A percentile compares a stretch with the other conserved stretches of the same genome.
Evolutionary conservation across 2,797 vertebrate species (phyloP).

Genomic region (Spinibarbus caldwelli): DNA sequence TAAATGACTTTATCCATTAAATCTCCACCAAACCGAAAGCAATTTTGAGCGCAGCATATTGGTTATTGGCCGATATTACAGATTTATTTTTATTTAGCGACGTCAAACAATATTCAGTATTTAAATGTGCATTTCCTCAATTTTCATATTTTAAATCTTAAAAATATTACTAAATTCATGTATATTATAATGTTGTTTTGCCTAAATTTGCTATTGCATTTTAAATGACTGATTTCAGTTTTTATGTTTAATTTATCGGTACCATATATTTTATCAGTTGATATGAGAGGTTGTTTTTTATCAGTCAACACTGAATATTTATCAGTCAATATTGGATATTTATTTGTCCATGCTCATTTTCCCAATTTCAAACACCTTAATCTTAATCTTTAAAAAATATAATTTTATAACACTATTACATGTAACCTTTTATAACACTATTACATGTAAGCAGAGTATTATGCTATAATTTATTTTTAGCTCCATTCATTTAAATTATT

Average conservation of each 20-base stretch:
- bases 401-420: neutral
- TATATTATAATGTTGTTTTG: neutral
- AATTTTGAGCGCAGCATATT: neutral
- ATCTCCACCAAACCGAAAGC: too few species aligned
- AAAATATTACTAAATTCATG: neutral
- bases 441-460: neutral
- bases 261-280: neutral
- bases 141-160: neutral
- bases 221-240: neutral
- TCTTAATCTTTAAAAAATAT: too few species aligned
- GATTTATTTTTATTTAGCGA: neutral
- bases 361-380: too few species aligned
- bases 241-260: neutral
- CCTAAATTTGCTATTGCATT: neutral
- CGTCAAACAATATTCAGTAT: neutral
- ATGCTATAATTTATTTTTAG: neutral
- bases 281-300: neutral
- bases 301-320: neutral
- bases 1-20: neutral
- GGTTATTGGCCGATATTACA: neutral
- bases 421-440: neutral
- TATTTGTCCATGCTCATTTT: neutral
- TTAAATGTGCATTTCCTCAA: neutral
- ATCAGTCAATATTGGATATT: neutral
- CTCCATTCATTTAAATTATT: neutral